Base-by-base conservation (phyloP, 2,797 vertebrate genomes). In the Pantherophis alleghaniensis region DNA sequence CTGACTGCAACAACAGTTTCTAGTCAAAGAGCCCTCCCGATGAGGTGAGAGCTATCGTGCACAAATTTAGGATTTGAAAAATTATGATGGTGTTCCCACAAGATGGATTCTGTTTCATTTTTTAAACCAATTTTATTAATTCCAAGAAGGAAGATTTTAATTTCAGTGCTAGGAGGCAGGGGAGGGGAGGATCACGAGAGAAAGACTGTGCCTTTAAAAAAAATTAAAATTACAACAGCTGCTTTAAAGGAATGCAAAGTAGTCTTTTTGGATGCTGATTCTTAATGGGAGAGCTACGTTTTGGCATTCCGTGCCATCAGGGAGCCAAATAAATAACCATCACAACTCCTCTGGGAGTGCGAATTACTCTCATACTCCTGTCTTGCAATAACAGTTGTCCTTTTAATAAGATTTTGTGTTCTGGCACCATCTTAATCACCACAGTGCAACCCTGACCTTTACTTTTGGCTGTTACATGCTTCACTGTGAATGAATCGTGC, bases 371-470 rank as follows among this genome's bases (percentile, higher is more conserved):
- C 91, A 95, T 91, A 87, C 32, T 95, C 93, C 94, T 95, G 92
- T 92, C 55, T 89, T 94, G 94, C 93, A 94, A 94, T 94, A 91
- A 56, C 94, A 61, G 22, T 90, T 90, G 60, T 95, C 97, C 93
- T 87, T 96, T 96, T 96, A 97, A 96, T 97, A 96, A 94, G 95
- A 94, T 96, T 97, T 95, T 96, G 92, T 96, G 89, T 96, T 96
- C 94, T 95, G 95, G 56, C 91, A 92, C 91, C n/a, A 11, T 94
- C 92, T 93, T 96, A 96, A 95, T 96, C 95, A 93, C 96, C 96
- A 93, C 94, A 79, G 60, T 89, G 91, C 92, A 96, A 94, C 90
- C 93, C 96, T 97, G 96, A 95, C 97, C 96, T 97, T 96, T 94
- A 92, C 79, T 96, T 97, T 91, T 94, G 89, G 92, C 95, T 95